Evolutionary conservation across 2,113 vertebrate genomes (phyloP).

Genomic region (Carollia perspicillata): DNA sequence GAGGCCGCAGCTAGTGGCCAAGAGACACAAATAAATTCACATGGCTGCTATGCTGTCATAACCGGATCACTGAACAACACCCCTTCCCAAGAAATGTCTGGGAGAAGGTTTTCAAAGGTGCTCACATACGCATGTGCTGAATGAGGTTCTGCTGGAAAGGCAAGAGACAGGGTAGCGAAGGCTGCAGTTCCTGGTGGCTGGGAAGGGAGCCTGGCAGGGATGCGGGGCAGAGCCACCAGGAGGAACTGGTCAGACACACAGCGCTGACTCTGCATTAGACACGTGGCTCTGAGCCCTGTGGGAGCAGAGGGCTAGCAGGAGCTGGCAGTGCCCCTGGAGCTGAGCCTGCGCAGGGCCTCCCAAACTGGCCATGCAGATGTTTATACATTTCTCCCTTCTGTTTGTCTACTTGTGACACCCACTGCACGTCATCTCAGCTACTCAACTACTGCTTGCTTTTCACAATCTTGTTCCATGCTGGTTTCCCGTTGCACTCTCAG

Average conservation of each 20-base stretch:
- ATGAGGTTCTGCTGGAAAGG: not conserved
- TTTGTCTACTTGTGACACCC: not conserved
- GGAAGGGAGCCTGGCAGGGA: not conserved
- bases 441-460: not conserved
- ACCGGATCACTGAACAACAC: not conserved
- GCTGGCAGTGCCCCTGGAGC: not conserved
- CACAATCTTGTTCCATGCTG: not conserved
- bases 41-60: too few relatives aligned
- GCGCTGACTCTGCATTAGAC: not conserved
- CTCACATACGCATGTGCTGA: not conserved
- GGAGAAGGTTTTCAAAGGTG: not conserved
- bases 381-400: not conserved
- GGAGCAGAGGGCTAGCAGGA: not conserved
- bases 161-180: not conserved
- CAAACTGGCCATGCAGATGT: not conserved
- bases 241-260: not conserved
- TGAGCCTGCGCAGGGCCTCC: not conserved
- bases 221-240: not conserved
- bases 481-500: not conserved
- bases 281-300: not conserved
- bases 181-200: not conserved
- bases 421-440: not conserved
- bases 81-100: not conserved
- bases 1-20: not conserved
- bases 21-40: not conserved